Evolutionary conservation across 2,797 vertebrate species (phyloP), one percentile per base, ranked within the genome.

Genomic region (Toxotes lorentzi): DNA sequence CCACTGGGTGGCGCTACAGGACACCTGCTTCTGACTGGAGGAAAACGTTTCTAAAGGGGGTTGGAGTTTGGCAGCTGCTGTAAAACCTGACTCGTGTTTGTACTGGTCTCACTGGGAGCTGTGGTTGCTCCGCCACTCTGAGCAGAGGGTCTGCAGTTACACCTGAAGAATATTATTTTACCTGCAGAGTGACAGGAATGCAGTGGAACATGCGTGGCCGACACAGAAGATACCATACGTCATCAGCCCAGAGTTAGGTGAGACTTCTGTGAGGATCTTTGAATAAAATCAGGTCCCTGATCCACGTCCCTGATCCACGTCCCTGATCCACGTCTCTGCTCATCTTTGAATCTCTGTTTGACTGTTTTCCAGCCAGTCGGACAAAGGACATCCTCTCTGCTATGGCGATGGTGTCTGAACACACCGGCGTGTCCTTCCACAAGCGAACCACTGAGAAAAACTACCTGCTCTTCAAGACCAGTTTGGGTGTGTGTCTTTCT

Each of bases 341-440:
- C 16, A 12, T 27, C 19, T 30, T 30, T 7, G 27, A 43, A 1
- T 9, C 9, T 70, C 14, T 24, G 0, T 50, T 35, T 74, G 0
- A 19, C 4, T 11, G 21, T 4, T 56, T 78, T 64, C 3, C 74
- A 93, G 92, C 0, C 0, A 0, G 4, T 32, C 85, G 57, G 35
- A 85, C 4, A 0, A 0, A 14, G 0, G 70, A 85, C 19, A 72
- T 95, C 66, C 8, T 73, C 0, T 2, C 66, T 0, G 94, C 93
- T 0, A 67, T 91, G 47, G 21, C 41, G 0, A 92, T 92, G 92
- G 51, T 95, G 51, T 88, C 90, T 0, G 0, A 60, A 0, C 57
- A 79, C 14, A 91, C 92, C 19, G 95, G 94, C 16, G 2, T 95
- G 56, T 27, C 71, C 3, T 95, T 95, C 76, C 82, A 84, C 34